phyloP scores from a whole-genome alignment of 2,888 invertebrate species.

The Nomada goodeniana region DNA sequence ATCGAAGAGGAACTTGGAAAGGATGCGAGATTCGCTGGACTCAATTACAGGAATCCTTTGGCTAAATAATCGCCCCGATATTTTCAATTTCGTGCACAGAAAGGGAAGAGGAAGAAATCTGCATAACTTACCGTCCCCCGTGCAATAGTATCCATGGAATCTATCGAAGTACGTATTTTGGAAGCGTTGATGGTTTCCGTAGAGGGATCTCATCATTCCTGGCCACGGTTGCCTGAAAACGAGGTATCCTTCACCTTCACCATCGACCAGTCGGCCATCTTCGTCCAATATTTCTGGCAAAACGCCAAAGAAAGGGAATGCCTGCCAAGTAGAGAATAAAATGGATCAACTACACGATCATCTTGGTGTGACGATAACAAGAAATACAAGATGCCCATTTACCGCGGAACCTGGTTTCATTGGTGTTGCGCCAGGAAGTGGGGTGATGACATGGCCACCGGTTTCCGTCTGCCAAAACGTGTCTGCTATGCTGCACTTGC shows the following conservation, averaged over 20 bases:
- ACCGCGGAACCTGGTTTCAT: conserved; percentile 99
- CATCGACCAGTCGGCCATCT: conserved; percentile 93
- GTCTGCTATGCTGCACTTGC: conserved; percentile 96
- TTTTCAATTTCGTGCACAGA: neutral
- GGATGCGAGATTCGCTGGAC: conserved; percentile 77
- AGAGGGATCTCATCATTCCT: conserved; percentile 98
- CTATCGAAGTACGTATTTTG: conserved; percentile 97
- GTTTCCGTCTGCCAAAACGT: conserved; percentile 99
- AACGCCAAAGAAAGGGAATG: conserved; percentile 99
- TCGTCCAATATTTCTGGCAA: conserved; percentile 95
- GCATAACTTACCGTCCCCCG: conserved; percentile 94
- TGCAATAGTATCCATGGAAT: conserved; percentile 98
- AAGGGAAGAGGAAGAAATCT: neutral
- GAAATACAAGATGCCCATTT: conserved; percentile 82
- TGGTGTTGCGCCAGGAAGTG: conserved; percentile 97
- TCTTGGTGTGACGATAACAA: neutral
- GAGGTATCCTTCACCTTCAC: conserved; percentile 96
- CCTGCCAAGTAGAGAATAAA: conserved; percentile 85
- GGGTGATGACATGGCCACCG: conserved; percentile 98
- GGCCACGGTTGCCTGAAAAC: conserved; percentile 99
- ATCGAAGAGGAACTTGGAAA: conserved; percentile 81
- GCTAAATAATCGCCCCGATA: conserved; percentile 41
- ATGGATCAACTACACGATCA: neutral
- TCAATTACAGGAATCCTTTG: conserved; percentile 70
- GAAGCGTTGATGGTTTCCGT: conserved; percentile 95